Evolutionary conservation across 2,797 vertebrate genomes (phyloP), one percentile per base, ranked within the genome.

Genomic region (Meda fulgida): DNA sequence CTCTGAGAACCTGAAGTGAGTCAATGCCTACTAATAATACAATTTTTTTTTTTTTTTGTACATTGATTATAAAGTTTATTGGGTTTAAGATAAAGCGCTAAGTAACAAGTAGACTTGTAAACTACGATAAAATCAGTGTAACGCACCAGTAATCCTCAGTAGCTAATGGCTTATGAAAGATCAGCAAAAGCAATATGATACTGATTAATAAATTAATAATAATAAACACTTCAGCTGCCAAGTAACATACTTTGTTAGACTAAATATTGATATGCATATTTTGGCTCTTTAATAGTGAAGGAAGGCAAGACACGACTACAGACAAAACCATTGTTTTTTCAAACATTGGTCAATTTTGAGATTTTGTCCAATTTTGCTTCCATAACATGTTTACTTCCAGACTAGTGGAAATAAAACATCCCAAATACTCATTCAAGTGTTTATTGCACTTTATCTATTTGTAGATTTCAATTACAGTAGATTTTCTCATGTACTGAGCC

Each of bases 1-100:
- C 40, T 98, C 98, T 48, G 98, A 99, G 92, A 99, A 99, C 87
- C 92, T 99, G 78, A 99, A 98, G 98, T 99, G 94, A 94, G 97
- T 31, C 36, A 9, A 34, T 10, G 29, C 29, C n/a, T 60, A 60
- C 21, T 16, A 16, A 51, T 18, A 6, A 16, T 16, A 8, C 10
- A 34, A 31, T 19, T 5, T 4, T 9, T 29, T 58, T 71, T n/a
- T n/a, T 40, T 40, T 38, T 7, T 8, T 38, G 40, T 40, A 23
- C 51, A 11, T 53, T 58, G 21, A 16, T 38, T 77, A 38, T 58
- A 58, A 7, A 43, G 13, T 55, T 9, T 3, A 55, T 23, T 19
- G 7, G 40, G 18, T 72, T 26, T 18, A 46, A 46, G 31, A 29
- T 19, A 31, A 29, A 29, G 67, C 21, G 5, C 14, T 38, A 38